Evolutionary conservation across 2,797 vertebrate genomes (phyloP).

Genomic region (Zenarchopterus dispar): DNA sequence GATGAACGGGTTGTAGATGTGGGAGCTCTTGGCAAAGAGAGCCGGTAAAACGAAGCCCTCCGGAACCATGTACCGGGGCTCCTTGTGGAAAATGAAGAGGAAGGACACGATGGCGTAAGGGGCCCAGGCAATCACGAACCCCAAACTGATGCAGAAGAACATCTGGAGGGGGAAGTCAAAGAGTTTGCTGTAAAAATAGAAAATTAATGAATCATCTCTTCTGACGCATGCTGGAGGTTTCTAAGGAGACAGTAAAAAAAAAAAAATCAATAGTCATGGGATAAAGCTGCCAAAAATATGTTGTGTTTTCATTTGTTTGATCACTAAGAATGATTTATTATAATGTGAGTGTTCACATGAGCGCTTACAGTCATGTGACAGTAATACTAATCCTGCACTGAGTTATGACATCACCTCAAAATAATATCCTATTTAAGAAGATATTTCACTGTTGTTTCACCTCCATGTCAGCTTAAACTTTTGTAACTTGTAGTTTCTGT

Average conservation of each 20-base stretch:
- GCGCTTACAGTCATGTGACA: too few relatives aligned
- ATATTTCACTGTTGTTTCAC: too few relatives aligned
- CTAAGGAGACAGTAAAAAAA: conserved; percentile 7
- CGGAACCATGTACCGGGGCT: conserved; percentile 58
- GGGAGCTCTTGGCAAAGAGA: conserved; percentile 80
- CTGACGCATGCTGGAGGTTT: not conserved
- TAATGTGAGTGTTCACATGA: too few relatives aligned
- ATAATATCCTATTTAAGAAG: too few relatives aligned
- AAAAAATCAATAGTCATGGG: not conserved
- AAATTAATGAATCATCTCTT: conserved; percentile 8
- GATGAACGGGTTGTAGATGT: conserved; percentile 81
- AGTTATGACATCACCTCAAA: too few relatives aligned
- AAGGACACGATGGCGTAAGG: conserved; percentile 75
- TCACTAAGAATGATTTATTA: too few relatives aligned
- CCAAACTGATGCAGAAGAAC: conserved; percentile 79
- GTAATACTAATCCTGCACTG: too few relatives aligned
- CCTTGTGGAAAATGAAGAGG: conserved; percentile 76
- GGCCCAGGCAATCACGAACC: conserved; percentile 76
- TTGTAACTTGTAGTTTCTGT: too few relatives aligned
- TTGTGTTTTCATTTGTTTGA: not conserved
- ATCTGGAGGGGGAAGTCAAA: conserved; percentile 62
- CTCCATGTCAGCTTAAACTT: too few relatives aligned
- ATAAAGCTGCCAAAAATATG: not conserved
- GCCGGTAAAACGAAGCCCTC: conserved; percentile 72
- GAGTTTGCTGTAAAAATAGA: not conserved